Conservation (phyloP, 1,140 invertebrate genomes). For the Dendroctonus valens region DNA sequence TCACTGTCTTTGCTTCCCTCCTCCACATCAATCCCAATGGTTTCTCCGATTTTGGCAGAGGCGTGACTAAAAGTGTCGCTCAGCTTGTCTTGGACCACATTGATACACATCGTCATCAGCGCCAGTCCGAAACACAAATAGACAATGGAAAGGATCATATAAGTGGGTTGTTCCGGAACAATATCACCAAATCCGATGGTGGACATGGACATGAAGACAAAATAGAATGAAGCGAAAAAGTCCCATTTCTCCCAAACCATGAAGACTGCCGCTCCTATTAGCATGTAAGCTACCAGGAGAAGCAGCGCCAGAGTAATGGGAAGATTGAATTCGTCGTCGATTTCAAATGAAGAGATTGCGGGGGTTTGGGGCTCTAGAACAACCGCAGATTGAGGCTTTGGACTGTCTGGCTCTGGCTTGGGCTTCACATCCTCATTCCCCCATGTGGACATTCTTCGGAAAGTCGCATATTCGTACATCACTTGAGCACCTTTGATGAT, state of each 20-base stretch:
- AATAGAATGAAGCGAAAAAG: constrained; percentile 88
- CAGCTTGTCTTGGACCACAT: constrained; percentile 86
- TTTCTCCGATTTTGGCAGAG: constrained; percentile 79
- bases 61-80: constrained; percentile 83
- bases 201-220: constrained; percentile 91
- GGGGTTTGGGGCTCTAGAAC: constrained; percentile 56
- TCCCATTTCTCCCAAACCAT: constrained; percentile 77
- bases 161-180: constrained; percentile 83
- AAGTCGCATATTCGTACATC: constrained; percentile 71
- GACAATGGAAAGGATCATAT: constrained; percentile 91
- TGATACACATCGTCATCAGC: constrained; percentile 95
- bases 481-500: constrained; percentile 78
- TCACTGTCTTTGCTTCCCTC: constrained; percentile 55
- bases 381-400: constrained; percentile 30
- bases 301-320: constrained; percentile 82
- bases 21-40: constrained; percentile 74
- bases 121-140: constrained; percentile 94
- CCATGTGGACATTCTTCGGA: constrained; percentile 64
- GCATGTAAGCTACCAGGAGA: constrained; percentile 79
- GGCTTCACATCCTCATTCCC: constrained; percentile 35
- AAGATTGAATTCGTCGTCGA: constrained; percentile 92
- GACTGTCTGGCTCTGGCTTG: constrained; percentile 2
- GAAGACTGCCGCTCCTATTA: constrained; percentile 78
- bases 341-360: constrained; percentile 66
- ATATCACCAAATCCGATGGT: constrained; percentile 91